Conservation (phyloP, 1,140 invertebrate genomes). For the Heliconius hermathena region DNA sequence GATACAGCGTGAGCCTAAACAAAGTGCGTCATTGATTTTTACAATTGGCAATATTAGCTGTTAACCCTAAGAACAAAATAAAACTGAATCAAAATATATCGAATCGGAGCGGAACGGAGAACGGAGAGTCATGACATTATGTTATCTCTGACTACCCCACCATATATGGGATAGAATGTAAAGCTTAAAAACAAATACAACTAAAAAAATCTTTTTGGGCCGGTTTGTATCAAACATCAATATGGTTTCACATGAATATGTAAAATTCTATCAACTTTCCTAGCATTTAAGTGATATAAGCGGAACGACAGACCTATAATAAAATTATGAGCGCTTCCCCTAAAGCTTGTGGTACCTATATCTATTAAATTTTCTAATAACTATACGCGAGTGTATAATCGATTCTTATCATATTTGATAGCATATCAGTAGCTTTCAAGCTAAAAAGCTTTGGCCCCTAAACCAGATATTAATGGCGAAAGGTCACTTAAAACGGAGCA, state of each 20-base stretch:
- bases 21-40: too few species aligned
- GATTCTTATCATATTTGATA: constrained; percentile 22
- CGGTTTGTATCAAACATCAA: neutral
- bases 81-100: too few species aligned
- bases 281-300: neutral
- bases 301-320: neutral
- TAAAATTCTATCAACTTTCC: constrained; percentile 11
- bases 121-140: neutral
- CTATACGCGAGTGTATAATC: neutral
- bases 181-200: neutral
- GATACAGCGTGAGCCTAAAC: too few species aligned
- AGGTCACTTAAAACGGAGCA: neutral
- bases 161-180: neutral
- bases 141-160: neutral
- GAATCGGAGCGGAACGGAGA: neutral
- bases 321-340: neutral
- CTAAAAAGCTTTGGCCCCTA: constrained; percentile 13
- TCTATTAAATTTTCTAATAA: neutral
- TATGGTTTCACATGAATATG: neutral
- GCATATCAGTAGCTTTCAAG: neutral
- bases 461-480: neutral
- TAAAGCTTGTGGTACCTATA: neutral
- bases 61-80: too few species aligned
- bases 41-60: too few species aligned
- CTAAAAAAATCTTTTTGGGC: neutral